These are phyloP conservation scores for Limnephilus lunatus DNA, from an alignment of 2,888 invertebrate genomes.

Conservation along the genomic window DNA sequence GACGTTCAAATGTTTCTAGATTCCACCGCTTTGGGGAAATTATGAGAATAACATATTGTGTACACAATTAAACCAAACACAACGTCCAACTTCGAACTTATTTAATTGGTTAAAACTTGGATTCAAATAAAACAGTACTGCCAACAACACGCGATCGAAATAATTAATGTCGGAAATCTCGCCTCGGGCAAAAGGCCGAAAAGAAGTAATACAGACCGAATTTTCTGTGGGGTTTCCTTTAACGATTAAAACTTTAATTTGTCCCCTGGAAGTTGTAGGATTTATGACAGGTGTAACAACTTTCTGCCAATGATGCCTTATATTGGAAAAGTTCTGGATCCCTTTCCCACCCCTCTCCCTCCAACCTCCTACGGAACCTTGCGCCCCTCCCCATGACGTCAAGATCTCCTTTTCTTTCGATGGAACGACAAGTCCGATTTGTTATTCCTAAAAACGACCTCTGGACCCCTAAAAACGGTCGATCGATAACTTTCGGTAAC, in stretches of 20 bases:
- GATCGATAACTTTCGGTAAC: too few species aligned
- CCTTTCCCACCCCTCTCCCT: neutral
- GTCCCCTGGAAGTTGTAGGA: slow-evolving; percentile 4
- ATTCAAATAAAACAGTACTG: neutral
- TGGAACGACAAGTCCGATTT: neutral
- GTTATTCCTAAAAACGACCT: neutral
- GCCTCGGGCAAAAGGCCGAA: neutral
- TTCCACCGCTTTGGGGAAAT: neutral
- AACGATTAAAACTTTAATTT: slow-evolving; percentile 29
- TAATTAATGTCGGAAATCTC: neutral
- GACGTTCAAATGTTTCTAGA: neutral
- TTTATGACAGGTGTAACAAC: slow-evolving; percentile 58
- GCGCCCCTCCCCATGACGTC: neutral
- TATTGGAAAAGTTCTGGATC: slow-evolving; percentile 59
- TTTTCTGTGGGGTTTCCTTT: neutral
- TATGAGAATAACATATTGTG: neutral
- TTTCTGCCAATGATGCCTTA: slow-evolving; percentile 54
- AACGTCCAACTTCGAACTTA: neutral
- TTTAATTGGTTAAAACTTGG: neutral
- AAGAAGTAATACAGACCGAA: neutral
- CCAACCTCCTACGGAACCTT: neutral
- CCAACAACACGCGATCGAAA: neutral
- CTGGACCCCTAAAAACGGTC: neutral
- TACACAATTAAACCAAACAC: neutral
- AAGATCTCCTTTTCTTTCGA: too few species aligned